Evolutionary conservation across 2,113 vertebrate genomes (phyloP), one percentile per base, ranked within the genome.

Genomic region (Ceyx margarethae): DNA sequence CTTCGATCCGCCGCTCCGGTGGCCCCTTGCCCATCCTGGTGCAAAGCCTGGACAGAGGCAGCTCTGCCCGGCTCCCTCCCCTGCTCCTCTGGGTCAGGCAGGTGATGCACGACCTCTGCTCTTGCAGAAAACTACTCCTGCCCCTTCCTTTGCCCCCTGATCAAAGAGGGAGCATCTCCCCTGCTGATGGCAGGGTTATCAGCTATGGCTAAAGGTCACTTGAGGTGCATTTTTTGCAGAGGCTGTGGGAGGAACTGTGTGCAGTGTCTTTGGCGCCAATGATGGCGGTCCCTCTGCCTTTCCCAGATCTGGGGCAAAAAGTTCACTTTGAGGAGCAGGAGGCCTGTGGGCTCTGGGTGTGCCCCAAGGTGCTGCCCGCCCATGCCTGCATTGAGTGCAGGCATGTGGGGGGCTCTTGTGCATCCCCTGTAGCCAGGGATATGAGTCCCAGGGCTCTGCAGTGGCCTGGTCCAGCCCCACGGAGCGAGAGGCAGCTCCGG

Each of bases 301-400:
- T 51, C 67, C 23, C 21, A 4, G 33, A 37, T 5, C 15, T 1
- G 3, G 42, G 11, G 31, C 48, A 35, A 3, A 6, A 71, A 35
- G 14, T 11, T 46, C 23, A 1, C 57, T 2, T 0, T 3, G 72
- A 81, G 71, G 31, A 43, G 54, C 31, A 62, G 65, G n/a, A 29
- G 48, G 20, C 31, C 3, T 2, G 0, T 2, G 1, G 13, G 43
- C 21, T 76, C 64, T 31, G 77, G 21, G 22, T 20, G 61, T 25
- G 0, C 29, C 37, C 56, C 2, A 2, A 50, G 56, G 50, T 8
- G 72, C 9, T 43, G 22, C 62, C 9, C 22, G 16, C 26, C 56
- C 25, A 0, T 5, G 1, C 31, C 22, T 15, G 35, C 1, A 2
- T 4, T 3, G 46, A 20, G 13, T 5, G 4, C 3, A 0, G 1